A percentile compares a stretch with the other conserved stretches of the same genome.
Conservation (phyloP, 2,113 vertebrate species). For the Mirza zaza region DNA sequence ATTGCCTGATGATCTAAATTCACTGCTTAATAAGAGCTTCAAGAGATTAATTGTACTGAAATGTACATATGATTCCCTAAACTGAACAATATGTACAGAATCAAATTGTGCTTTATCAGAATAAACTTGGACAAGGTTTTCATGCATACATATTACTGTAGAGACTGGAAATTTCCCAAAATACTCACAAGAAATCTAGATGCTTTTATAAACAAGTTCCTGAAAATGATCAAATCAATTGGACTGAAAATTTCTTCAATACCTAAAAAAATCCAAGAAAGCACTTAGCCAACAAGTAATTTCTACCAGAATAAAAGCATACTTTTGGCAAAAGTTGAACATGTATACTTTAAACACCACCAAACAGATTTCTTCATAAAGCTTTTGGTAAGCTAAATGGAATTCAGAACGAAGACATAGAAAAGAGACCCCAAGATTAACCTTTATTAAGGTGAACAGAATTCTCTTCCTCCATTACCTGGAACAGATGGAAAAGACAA, state of each 20-base stretch:
- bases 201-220: constrained; percentile 45
- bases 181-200: constrained; percentile 21
- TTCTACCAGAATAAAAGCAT: constrained; percentile 6
- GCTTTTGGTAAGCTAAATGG: constrained; percentile 34
- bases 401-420: background rate
- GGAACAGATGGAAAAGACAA: background rate
- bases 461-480: background rate
- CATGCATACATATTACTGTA: background rate
- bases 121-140: constrained; percentile 51
- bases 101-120: constrained; percentile 16
- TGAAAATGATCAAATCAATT: constrained; percentile 49
- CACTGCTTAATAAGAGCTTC: constrained; percentile 26
- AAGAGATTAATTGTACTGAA: constrained; percentile 6
- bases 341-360: background rate
- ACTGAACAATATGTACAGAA: constrained; percentile 5
- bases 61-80: background rate
- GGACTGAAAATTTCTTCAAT: constrained; percentile 26
- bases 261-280: constrained; percentile 26
- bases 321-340: background rate
- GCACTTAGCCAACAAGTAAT: background rate
- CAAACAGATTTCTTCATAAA: constrained; percentile 29
- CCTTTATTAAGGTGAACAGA: background rate
- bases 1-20: background rate
- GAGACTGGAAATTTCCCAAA: constrained; percentile 28
- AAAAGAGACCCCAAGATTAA: background rate